phyloP scores from a whole-genome alignment of 92 coral and sea anemone species.

The Virgularia gustaviana region DNA sequence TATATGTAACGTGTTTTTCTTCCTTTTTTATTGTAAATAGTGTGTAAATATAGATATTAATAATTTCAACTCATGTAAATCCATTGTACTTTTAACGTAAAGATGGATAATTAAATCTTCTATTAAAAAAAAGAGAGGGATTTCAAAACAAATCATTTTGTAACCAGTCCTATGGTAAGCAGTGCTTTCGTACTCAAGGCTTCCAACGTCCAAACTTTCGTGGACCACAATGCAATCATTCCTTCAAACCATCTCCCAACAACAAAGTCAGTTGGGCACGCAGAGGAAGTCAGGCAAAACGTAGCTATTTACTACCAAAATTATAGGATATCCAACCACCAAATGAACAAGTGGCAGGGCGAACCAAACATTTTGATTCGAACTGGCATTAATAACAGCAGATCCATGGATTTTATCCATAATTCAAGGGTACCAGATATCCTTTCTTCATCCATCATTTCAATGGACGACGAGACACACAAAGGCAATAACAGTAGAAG shows the following conservation, averaged over 20 bases:
- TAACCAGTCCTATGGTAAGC: no score
- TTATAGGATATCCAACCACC: background rate
- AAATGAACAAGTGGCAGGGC: background rate
- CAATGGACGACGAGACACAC: slow-evolving; percentile 26
- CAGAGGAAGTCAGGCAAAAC: slow-evolving; percentile 10
- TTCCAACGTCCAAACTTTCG: slow-evolving; percentile 1
- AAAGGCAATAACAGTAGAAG: slow-evolving; percentile 16
- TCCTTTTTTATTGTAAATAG: no score
- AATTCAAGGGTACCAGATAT: slow-evolving; percentile 12
- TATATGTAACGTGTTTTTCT: no score
- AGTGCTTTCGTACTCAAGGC: slow-evolving; percentile 23
- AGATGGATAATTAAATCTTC: no score
- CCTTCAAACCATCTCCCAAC: background rate
- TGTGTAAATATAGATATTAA: no score
- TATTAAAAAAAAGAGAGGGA: background rate
- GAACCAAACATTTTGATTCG: slow-evolving; percentile 10
- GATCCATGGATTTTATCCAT: slow-evolving; percentile 18
- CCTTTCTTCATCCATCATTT: slow-evolving; percentile 15
- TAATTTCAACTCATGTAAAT: no score
- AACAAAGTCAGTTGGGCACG: slow-evolving; percentile 1
- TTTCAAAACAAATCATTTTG: slow-evolving; percentile 11
- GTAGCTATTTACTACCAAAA: slow-evolving; percentile 21
- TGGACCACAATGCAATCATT: slow-evolving; percentile 1
- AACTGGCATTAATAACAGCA: slow-evolving; percentile 18
- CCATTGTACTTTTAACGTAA: no score